Percentiles rank a stretch among this genome's conserved stretches.
These are phyloP conservation scores for Pachydiplax longipennis DNA, from an alignment of 2,888 invertebrate species.

Conservation along the genomic window DNA sequence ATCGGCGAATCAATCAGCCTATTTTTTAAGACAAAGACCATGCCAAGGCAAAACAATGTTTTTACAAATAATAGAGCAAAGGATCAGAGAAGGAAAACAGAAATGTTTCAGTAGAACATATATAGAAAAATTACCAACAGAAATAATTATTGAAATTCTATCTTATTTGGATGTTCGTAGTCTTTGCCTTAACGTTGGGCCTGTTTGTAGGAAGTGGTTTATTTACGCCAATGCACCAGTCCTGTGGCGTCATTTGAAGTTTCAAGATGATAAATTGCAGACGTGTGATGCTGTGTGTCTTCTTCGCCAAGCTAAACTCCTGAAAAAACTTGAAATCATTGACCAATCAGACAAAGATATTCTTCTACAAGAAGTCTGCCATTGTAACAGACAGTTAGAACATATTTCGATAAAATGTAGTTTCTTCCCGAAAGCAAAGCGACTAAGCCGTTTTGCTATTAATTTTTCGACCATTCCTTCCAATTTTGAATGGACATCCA, in stretches of 20 bases:
- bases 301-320: not conserved
- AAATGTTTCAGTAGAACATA: not conserved
- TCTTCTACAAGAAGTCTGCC: not conserved
- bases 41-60: not conserved
- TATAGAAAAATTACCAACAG: not conserved
- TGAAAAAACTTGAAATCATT: not conserved
- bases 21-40: not conserved
- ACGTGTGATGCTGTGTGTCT: not conserved
- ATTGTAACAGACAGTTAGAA: not conserved
- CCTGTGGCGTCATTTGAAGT: slow-evolving; percentile 10
- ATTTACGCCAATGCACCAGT: not conserved
- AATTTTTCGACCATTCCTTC: slow-evolving; percentile 21
- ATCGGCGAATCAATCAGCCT: too few relatives aligned
- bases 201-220: slow-evolving; percentile 17
- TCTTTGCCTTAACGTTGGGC: not conserved
- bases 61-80: not conserved
- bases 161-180: not conserved
- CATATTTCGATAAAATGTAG: not conserved
- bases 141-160: not conserved
- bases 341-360: not conserved
- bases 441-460: slow-evolving; percentile 1
- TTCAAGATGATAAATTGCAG: not conserved
- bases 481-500: slow-evolving; percentile 4
- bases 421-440: not conserved
- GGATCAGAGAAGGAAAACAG: not conserved